These are phyloP conservation scores for Scaptomyza graminum DNA, from an alignment of 1,140 invertebrate genomes.

Conservation along the genomic window DNA sequence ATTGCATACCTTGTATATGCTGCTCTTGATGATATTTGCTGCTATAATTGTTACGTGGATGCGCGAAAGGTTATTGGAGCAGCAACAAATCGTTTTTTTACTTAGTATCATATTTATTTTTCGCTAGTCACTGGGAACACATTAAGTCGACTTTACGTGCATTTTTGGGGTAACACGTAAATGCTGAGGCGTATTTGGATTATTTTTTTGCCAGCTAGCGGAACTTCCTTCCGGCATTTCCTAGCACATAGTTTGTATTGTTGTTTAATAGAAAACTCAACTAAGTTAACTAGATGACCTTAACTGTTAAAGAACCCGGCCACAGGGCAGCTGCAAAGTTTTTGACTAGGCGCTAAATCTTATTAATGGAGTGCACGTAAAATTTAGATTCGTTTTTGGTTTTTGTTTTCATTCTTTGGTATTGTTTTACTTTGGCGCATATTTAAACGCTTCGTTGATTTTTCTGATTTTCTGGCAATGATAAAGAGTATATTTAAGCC, in stretches of 20 bases:
- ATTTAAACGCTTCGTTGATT: slow-evolving; percentile 75
- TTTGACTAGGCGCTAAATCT: slow-evolving; percentile 32
- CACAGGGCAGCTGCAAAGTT: slow-evolving; percentile 44
- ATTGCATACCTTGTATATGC: slow-evolving; percentile 33
- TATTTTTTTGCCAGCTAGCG: slow-evolving; percentile 45
- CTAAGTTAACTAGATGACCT: slow-evolving; percentile 53
- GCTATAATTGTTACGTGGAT: slow-evolving; percentile 34
- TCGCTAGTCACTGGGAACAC: slow-evolving; percentile 29
- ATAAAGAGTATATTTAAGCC: slow-evolving; percentile 54
- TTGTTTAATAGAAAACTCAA: slow-evolving; percentile 16
- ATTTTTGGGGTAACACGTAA: slow-evolving; percentile 30
- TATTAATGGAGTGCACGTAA: slow-evolving; percentile 77
- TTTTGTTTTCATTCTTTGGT: slow-evolving; percentile 25
- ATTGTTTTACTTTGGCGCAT: slow-evolving; percentile 49
- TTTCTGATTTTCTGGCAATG: slow-evolving; percentile 57
- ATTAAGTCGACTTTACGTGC: slow-evolving; percentile 44
- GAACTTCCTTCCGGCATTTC: slow-evolving; percentile 76
- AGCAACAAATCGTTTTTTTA: slow-evolving; percentile 33
- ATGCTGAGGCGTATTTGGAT: slow-evolving; percentile 17
- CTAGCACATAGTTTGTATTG: slow-evolving; percentile 15
- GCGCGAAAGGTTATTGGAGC: slow-evolving; percentile 72
- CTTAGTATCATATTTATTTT: slow-evolving; percentile 13
- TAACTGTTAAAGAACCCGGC: slow-evolving; percentile 58
- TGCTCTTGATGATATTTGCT: not conserved
- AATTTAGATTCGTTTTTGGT: slow-evolving; percentile 41